Evolutionary conservation across 2,797 vertebrate genomes (phyloP).

Genomic region (Ctenochaetus hawaiiensis): DNA sequence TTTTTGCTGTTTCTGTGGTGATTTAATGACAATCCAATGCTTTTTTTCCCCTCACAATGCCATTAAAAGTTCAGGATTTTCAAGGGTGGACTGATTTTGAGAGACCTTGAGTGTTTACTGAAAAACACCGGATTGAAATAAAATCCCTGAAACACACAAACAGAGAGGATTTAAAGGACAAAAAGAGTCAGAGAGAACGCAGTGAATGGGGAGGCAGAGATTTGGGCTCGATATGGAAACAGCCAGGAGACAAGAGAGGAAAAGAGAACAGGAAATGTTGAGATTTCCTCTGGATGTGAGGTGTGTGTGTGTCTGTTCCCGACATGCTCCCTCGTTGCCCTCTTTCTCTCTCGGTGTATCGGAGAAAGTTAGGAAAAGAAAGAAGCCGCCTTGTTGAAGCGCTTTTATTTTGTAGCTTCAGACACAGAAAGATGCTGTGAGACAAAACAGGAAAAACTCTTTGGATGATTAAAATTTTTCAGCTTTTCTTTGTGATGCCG

Average conservation of each 20-base stretch:
- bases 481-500: neutral
- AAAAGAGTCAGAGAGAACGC: neutral
- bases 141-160: neutral
- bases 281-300: constrained; percentile 85
- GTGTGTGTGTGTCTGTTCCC: constrained; percentile 51
- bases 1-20: neutral
- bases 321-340: constrained; percentile 27
- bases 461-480: neutral
- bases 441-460: neutral
- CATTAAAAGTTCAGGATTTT: neutral
- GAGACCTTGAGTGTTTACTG: neutral
- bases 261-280: constrained; percentile 84
- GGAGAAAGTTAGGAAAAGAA: neutral
- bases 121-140: constrained; percentile 9
- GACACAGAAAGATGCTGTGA: neutral
- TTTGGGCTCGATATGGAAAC: constrained; percentile 45
- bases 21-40: neutral
- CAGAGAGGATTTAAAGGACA: neutral
- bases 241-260: constrained; percentile 68
- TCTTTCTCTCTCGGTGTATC: constrained; percentile 6
- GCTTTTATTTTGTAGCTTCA: constrained; percentile 31
- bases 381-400: constrained; percentile 3
- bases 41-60: neutral
- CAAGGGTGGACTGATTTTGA: neutral
- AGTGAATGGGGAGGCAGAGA: constrained; percentile 17